Evolutionary conservation across 2,888 invertebrate genomes (phyloP), one percentile per base, ranked within the genome.

Genomic region (Acanthosepion pharaonis): DNA sequence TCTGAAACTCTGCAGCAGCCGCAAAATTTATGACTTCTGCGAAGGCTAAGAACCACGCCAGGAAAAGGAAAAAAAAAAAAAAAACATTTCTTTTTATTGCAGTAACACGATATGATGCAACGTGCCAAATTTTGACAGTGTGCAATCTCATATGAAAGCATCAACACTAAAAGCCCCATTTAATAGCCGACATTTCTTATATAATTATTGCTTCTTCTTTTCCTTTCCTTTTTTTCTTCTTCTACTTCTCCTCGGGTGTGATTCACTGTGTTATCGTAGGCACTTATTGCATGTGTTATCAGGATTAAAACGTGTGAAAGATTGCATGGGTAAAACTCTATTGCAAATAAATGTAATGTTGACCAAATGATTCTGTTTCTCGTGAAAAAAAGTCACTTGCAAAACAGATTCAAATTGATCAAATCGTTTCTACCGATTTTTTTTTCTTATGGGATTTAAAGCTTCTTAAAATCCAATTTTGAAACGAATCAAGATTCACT

Each of bases 151-250:
- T 78, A 78, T n/a, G 78, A 25, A 78, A 28, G 28, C 78, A 78
- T 28, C 78, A 78, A 78, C 78, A 78, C 78, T 78, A 78, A 78
- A 78, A 78, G 78, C 78, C 78, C 78, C 78, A 78, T 78, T 78
- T 78, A 78, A 78, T 78, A 25, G n/a, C 78, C 78, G 28, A 78
- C 78, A 78, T n/a, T 78, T 78, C 78, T n/a, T 28, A n/a, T 8
- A n/a, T n/a, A n/a, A 78, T 78, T 78, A 78, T 78, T 78, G 28
- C 28, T 78, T 64, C 25, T 64, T 23, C 64, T 20, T 42, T 33
- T 33, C 33, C 1, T 33, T 33, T 33, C 1, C 33, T 33, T 42
- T 42, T 42, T 42, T 42, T 42, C 42, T 42, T 42, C 42, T 42
- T 42, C 42, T 42, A 42, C 42, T 42, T 42, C 42, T 42, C 42